phyloP scores from a whole-genome alignment of 2,797 vertebrate genomes.

The Anguilla anguilla region DNA sequence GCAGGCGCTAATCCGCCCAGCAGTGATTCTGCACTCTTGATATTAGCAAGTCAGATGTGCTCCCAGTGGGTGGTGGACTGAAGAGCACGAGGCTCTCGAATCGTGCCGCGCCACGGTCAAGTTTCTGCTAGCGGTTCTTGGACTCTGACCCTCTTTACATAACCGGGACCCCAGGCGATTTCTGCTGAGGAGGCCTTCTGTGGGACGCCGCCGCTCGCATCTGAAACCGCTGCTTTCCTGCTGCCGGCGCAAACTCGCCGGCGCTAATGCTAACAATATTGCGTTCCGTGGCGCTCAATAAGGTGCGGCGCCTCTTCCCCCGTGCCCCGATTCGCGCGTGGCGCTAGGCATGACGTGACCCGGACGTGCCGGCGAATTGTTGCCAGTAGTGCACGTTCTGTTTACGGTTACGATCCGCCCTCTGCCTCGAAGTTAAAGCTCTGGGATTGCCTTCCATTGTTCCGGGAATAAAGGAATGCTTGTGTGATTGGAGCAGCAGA shows the following conservation, averaged over 20 bases:
- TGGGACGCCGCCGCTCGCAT: not conserved
- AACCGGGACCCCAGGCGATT: not conserved
- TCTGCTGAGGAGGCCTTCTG: slow-evolving; percentile 34
- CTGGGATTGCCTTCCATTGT: slow-evolving; percentile 41
- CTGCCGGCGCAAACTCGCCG: not conserved
- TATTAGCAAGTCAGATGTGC: slow-evolving; percentile 53
- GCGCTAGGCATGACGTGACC: slow-evolving; percentile 3
- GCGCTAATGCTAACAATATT: not conserved
- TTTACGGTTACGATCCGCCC: slow-evolving; percentile 35
- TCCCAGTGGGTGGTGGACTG: slow-evolving; percentile 58
- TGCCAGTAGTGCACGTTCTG: slow-evolving; percentile 19
- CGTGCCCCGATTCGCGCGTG: not conserved
- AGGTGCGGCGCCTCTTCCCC: not conserved
- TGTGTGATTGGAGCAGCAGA: slow-evolving; percentile 46
- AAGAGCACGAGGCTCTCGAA: slow-evolving; percentile 44
- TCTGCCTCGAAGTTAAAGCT: slow-evolving; percentile 27
- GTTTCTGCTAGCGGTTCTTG: slow-evolving; percentile 45
- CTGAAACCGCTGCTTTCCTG: not conserved
- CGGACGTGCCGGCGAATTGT: slow-evolving; percentile 23
- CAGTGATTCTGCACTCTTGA: slow-evolving; percentile 3
- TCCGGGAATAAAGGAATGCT: slow-evolving; percentile 36
- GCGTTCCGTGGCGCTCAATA: not conserved
- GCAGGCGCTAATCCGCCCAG: slow-evolving; percentile 1
- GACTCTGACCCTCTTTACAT: slow-evolving; percentile 35
- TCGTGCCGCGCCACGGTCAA: slow-evolving; percentile 30